Base-by-base conservation (phyloP, 2,888 invertebrate species). In the Portevinia maculata region DNA sequence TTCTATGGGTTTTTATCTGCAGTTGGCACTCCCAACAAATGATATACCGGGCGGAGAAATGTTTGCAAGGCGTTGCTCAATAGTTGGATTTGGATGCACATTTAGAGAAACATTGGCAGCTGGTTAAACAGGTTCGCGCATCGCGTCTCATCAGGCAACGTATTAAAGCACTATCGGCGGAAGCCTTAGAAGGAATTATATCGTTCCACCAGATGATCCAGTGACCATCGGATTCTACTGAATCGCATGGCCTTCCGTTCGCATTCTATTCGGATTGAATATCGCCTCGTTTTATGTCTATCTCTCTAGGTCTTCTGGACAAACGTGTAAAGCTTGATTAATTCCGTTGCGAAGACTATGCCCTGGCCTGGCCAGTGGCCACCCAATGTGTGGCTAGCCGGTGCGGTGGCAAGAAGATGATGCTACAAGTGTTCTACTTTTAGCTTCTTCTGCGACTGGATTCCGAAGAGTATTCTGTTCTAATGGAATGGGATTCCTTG, bases 121-220 rank as follows among this genome's bases (percentile, higher is more conserved):
- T 69, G 21, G 75, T 62, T 52, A 57, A 64, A 75, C 79, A 69
- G 75, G 79, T 75, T 79, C 59, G 64, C 7, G 32, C 55, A 19
- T 39, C 7, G 28, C 55, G 28, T 37, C 32, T 60, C 50, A 65
- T 73, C 65, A 28, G 30, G 17, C 32, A 62, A 55, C 62, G 32
- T 52, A 62, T 62, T 60, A 39, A 52, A 46, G 62, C 32, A 37
- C 53, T 65, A 34, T 34, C 65, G 46, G 37, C 74, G 79, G 79
- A 79, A 79, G 75, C 79, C 75, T 75, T 79, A 79, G 69, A 62
- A 50, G 62, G 69, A 67, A 62, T 74, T 65, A 55, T 53, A 60
- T 65, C 71, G 70, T 76, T 83, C 65, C 67, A 71, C 55, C 59
- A 65, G 53, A 62, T 78, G 78, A 83, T 78, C 71, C 69, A 65